A percentile compares a stretch with the other conserved stretches of the same genome.
phyloP scores from a whole-genome alignment of 2,888 invertebrate species.

The Neoscelio sp. region DNA sequence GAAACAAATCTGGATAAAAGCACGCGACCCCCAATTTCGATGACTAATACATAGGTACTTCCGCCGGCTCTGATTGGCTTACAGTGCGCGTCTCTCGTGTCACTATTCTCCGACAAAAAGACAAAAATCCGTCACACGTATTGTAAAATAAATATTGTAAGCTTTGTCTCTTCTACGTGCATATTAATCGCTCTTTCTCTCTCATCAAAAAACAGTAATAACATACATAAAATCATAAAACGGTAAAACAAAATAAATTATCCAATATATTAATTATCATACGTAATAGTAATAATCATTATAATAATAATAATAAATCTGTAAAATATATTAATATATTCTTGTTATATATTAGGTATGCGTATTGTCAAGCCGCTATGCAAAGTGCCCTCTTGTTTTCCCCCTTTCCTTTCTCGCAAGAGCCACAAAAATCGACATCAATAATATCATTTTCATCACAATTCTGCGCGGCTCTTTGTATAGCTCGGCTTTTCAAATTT shows the following conservation, averaged over 20 bases:
- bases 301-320: constrained; percentile 67
- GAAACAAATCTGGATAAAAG: constrained; percentile 46
- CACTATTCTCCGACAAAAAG: too few species aligned
- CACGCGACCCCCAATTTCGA: neutral
- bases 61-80: constrained; percentile 68
- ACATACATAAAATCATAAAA: constrained; percentile 83
- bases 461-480: constrained; percentile 80
- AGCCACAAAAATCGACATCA: constrained; percentile 71
- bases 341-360: constrained; percentile 78
- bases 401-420: constrained; percentile 36
- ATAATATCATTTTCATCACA: constrained; percentile 80
- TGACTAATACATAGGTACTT: neutral
- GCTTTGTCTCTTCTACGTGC: constrained; percentile 49
- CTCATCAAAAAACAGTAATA: constrained; percentile 78
- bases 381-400: constrained; percentile 78
- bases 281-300: constrained; percentile 71
- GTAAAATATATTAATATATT: constrained; percentile 82
- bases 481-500: constrained; percentile 73
- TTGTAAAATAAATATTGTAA: constrained; percentile 64
- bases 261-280: constrained; percentile 79
- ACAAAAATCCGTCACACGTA: constrained; percentile 52
- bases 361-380: constrained; percentile 76
- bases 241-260: constrained; percentile 83
- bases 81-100: too few species aligned
- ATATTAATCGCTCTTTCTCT: constrained; percentile 72